These are phyloP conservation scores for Myripristis jacobus DNA, from an alignment of 2,797 vertebrate species.

Conservation along the genomic window DNA sequence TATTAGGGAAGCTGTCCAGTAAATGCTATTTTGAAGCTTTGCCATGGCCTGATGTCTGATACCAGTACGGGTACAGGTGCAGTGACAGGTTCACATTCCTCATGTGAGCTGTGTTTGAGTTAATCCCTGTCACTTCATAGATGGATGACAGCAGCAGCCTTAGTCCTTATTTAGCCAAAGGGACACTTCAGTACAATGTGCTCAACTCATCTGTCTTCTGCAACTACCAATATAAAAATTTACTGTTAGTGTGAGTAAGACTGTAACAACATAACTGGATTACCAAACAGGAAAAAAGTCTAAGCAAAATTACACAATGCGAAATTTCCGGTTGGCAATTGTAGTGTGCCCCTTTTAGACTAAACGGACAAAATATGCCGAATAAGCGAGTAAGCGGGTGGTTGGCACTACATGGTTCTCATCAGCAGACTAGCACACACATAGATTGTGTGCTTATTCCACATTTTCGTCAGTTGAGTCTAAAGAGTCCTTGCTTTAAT, in stretches of 20 bases:
- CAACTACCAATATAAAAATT: slow-evolving; percentile 5
- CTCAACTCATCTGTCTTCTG: slow-evolving; percentile 3
- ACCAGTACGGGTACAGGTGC: background rate
- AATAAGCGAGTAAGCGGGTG: too few relatives aligned
- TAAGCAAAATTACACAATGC: too few relatives aligned
- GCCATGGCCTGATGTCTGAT: background rate
- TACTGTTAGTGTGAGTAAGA: background rate
- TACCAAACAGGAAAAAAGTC: background rate
- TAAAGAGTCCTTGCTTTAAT: too few relatives aligned
- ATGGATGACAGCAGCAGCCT: background rate
- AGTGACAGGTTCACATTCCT: background rate
- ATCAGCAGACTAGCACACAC: too few relatives aligned
- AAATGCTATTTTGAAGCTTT: background rate
- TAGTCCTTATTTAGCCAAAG: background rate
- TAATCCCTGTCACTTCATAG: background rate
- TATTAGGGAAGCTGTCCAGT: slow-evolving; percentile 8
- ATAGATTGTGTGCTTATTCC: too few relatives aligned
- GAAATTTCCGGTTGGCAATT: too few relatives aligned
- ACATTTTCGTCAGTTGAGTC: too few relatives aligned
- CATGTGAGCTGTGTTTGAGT: background rate
- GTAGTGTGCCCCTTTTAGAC: too few relatives aligned
- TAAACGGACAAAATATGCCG: too few relatives aligned
- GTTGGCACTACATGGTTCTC: too few relatives aligned
- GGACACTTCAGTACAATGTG: background rate
- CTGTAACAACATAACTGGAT: background rate